A percentile compares a stretch with the other conserved stretches of the same genome.
Conservation (phyloP, 2,113 vertebrate species). For the Gulo gulo region DNA sequence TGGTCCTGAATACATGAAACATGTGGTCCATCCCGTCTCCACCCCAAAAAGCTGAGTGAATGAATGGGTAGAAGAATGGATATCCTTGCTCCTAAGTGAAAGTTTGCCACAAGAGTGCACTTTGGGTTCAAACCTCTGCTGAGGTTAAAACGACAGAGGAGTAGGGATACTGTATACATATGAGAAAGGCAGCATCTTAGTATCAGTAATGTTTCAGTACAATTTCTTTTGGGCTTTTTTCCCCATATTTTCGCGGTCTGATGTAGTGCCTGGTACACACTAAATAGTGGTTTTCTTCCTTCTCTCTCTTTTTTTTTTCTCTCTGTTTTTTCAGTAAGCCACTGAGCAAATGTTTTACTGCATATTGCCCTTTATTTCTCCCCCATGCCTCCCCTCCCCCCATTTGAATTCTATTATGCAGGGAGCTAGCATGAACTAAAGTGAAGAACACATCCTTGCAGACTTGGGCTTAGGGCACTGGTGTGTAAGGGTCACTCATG, state of each 20-base stretch:
- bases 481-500: not conserved
- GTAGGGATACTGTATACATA: not conserved
- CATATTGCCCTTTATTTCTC: not conserved
- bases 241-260: not conserved
- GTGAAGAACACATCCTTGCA: not conserved
- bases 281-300: not conserved
- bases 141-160: not conserved
- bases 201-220: not conserved
- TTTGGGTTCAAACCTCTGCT: no score
- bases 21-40: not conserved
- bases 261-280: not conserved
- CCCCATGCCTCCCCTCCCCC: accelerated
- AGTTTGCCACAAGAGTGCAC: not conserved
- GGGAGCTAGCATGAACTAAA: not conserved
- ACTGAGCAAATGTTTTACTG: not conserved
- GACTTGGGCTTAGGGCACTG: not conserved
- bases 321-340: not conserved
- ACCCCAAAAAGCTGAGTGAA: not conserved
- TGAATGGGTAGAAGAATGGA: not conserved
- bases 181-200: not conserved
- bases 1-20: not conserved
- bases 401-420: not conserved
- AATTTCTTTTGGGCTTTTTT: conserved; percentile 33
- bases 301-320: not conserved
- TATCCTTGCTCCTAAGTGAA: not conserved